Evolutionary conservation across 2,113 vertebrate genomes (phyloP), one percentile per base, ranked within the genome.

Genomic region (Epinephelus lanceolatus): DNA sequence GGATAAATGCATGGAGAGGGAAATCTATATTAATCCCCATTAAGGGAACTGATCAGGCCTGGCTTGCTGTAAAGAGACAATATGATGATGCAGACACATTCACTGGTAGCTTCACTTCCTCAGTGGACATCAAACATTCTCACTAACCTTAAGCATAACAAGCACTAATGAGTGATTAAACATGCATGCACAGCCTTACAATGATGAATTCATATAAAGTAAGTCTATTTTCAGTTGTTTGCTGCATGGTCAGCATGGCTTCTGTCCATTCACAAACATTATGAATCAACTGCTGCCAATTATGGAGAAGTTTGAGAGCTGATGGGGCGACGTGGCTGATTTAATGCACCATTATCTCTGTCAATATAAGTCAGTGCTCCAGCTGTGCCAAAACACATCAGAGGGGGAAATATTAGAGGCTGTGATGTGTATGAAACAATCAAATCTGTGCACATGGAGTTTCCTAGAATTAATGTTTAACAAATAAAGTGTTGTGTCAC

Each of bases 1-100:
- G 23, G 33, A 73, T 2, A 47, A 33, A 78, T 42, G 67, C 13
- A 52, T 10, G n/a, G 6, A 66, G 78, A 61, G 23, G 56, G 65
- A 57, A 49, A 47, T 47, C 52, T 71, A 6, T 25, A 25, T 67
- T 1, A n/a, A 52, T 55, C 19, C n/a, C 65, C 65, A 40, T 81
- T 60, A 52, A 57, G 30, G 60, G 51, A 66, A 55, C 14, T 12
- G 12, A 61, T 52, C 49, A n/a, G 51, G 19, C 18, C 11, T 9
- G 8, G 0, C 2, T 5, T 37, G 1, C 62, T 63, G 55, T 78
- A 8, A 56, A 56, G 27, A 66, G 52, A 56, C 14, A 25, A 66
- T 6, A 42, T 23, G 67, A 69, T 53, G 71, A 47, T 11, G 61
- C 52, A 3, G n/a, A 66, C 59, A 55, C 42, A 42, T 70, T 40